Evolutionary conservation across 2,888 invertebrate genomes (phyloP), one percentile per base, ranked within the genome.

Genomic region (Kryphioiulus occultus): DNA sequence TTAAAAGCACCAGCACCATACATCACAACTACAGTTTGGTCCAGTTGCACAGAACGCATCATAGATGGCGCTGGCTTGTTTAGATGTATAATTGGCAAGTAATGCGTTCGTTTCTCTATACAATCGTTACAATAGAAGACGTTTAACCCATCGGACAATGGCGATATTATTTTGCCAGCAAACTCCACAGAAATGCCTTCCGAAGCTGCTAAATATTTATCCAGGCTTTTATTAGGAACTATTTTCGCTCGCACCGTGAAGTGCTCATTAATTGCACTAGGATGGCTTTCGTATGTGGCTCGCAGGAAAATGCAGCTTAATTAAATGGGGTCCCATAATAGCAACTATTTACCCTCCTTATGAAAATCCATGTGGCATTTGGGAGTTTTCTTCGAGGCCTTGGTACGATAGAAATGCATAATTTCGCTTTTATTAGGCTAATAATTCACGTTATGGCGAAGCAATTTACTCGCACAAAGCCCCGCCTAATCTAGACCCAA

Each of bases 291-390:
- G 53, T 53, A 53, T 53, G 53, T 53, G 53, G 53, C 53, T 53
- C 53, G 53, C 12, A 53, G 53, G 53, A 53, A 53, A 53, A 53
- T 53, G 53, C n/a, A 53, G 53, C 68, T 68, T 68, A 68, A 68
- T 68, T 68, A 68, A 68, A 68, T 68, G 68, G 68, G 68, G 68
- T 68, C 68, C 26, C 68, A 26, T 68, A 68, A 68, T 68, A n/a
- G 68, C 68, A 12, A 68, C 68, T 68, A 68, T 68, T 68, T 68
- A 68, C 68, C 68, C 68, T 68, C 68, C 68, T 68, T 68, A 68
- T 26, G 68, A 68, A 68, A 68, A 68, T 68, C 68, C 68, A 68
- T 26, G 68, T 26, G 26, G 68, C 26, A 68, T 68, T 68, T 68
- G 68, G 68, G 68, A 26, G 26, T 68, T 68, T 68, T 68, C 68